A percentile compares a stretch with the other conserved stretches of the same genome.
phyloP scores from a whole-genome alignment of 2,113 vertebrate genomes.

The Ursus arctos region DNA sequence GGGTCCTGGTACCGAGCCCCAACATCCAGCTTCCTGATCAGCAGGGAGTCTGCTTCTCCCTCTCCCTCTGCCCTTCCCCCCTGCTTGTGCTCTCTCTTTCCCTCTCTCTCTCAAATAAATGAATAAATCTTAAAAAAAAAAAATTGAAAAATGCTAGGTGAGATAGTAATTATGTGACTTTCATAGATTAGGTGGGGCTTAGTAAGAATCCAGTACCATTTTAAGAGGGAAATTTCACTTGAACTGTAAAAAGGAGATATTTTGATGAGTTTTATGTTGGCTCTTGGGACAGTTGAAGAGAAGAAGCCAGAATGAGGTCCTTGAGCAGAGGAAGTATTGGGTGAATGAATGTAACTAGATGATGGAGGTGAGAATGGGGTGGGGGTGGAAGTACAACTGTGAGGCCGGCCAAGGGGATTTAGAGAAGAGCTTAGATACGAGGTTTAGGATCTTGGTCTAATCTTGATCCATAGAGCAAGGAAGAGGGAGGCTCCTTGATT shows the following conservation, averaged over 20 bases:
- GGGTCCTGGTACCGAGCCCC: background rate
- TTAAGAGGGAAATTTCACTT: constrained; percentile 60
- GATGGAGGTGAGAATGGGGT: background rate
- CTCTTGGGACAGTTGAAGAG: background rate
- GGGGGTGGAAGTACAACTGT: background rate
- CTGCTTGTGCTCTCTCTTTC: background rate
- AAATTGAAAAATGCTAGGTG: background rate
- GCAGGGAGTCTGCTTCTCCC: background rate
- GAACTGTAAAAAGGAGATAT: constrained; percentile 29
- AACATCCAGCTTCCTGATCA: background rate
- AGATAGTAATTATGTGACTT: constrained; percentile 15
- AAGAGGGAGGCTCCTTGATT: constrained; percentile 1
- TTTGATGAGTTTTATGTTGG: constrained; percentile 51
- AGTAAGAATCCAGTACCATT: constrained; percentile 57
- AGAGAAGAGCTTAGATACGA: background rate
- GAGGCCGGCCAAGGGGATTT: background rate
- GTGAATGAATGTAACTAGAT: background rate
- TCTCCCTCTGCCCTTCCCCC: no score
- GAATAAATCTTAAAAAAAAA: background rate
- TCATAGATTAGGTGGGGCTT: background rate
- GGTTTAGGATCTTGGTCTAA: background rate
- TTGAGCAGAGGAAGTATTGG: background rate
- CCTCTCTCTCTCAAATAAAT: background rate
- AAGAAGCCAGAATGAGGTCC: background rate
- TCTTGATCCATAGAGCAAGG: background rate